These are phyloP conservation scores for Nerophis lumbriciformis DNA, from an alignment of 2,113 vertebrate species.

Conservation along the genomic window DNA sequence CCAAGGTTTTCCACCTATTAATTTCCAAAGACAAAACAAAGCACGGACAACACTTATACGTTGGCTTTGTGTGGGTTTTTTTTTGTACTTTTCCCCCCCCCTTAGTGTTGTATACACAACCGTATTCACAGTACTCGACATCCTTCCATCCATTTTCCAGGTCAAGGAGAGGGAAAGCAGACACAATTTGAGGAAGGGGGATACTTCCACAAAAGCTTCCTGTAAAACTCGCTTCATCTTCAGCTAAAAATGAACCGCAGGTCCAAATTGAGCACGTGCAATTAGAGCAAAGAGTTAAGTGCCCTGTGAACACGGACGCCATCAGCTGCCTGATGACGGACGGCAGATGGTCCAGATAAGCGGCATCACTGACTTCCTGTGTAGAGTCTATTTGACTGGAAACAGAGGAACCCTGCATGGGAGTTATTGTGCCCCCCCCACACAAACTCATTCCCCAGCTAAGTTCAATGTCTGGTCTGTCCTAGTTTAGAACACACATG, in stretches of 20 bases:
- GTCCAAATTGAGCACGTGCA: slow-evolving; percentile 15
- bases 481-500: too few species aligned
- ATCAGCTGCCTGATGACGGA: slow-evolving; percentile 13
- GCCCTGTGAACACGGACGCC: slow-evolving; percentile 6
- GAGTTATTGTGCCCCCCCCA: slow-evolving; percentile 4
- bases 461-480: not conserved
- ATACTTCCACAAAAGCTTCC: slow-evolving; percentile 56
- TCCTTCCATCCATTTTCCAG: slow-evolving; percentile 44
- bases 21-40: too few species aligned
- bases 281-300: slow-evolving; percentile 8
- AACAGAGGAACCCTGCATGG: slow-evolving; percentile 15
- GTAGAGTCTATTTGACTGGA: slow-evolving; percentile 7
- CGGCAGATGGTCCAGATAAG: slow-evolving; percentile 29
- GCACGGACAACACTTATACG: too few species aligned
- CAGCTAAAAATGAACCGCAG: slow-evolving; percentile 25
- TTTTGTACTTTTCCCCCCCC: not conserved
- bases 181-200: slow-evolving; percentile 65
- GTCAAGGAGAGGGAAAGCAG: slow-evolving; percentile 28
- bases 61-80: too few species aligned
- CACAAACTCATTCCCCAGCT: not conserved
- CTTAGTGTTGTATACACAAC: not conserved
- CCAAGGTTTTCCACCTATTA: too few species aligned
- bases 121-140: slow-evolving; percentile 35
- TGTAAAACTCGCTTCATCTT: slow-evolving; percentile 23
- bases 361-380: slow-evolving; percentile 32